Evolutionary conservation across 2,113 vertebrate species (phyloP), one percentile per base, ranked within the genome.

Genomic region (Pedionomus torquatus): DNA sequence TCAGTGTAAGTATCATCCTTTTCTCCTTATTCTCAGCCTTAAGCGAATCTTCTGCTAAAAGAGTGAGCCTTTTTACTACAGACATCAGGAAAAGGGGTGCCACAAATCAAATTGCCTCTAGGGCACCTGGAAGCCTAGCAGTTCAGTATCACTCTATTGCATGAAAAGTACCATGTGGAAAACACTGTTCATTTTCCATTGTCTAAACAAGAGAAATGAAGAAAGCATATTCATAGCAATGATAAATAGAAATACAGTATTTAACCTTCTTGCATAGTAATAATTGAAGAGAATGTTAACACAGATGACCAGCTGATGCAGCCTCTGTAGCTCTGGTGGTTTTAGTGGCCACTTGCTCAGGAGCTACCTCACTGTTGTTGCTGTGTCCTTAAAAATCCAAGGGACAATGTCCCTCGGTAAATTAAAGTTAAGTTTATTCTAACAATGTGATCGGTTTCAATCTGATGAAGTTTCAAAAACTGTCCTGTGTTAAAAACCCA

Each of bases 361-460:
- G 17, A 84, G 49, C 51, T 81, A 31, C 24, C 8, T 48, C 37
- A 46, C 17, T 7, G 1, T 31, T 87, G 30, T 57, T 64, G 30
- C 61, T 44, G 13, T 87, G 65, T 18, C 65, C 31, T 83, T 92
- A 82, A 94, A 85, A 92, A 93, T 43, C 18, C 52, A 69, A 43
- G 9, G 39, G 63, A 76, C 26, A n/a, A 3, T 37, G 12, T 48
- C 48, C 25, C 49, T 89, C 69, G 4, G 11, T 91, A 85, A 91
- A 52, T 92, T 69, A 95, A 82, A 94, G 79, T 71, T 28, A 87
- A 76, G 37, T 90, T 93, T 72, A 69, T 83, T 95, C 77, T 63
- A 46, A 70, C 31, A 70, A 18, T 66, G 68, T 91, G 72, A 74
- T 88, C 25, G 15, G 31, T 80, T 95, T 71, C 33, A 54, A 74